Base-by-base conservation (phyloP, 1,140 invertebrate species). In the Ceratina calcarata region DNA sequence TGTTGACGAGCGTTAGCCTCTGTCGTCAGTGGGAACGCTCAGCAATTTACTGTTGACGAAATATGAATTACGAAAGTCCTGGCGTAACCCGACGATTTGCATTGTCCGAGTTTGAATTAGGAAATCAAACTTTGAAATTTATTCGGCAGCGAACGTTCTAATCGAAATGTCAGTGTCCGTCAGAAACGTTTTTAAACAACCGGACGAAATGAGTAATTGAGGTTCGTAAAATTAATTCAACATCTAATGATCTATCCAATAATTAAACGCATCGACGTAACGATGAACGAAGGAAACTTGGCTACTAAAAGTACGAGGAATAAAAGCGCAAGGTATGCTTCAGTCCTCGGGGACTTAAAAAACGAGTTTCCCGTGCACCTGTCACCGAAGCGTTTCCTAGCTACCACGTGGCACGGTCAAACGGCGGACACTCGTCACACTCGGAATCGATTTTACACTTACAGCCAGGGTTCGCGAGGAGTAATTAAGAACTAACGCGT, bases 311-410 rank as follows among this genome's bases (percentile, higher is more conserved):
- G 0, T 4, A 16, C 27, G 8, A n/a, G 0, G 24, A 77, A 32
- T n/a, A 45, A 1, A 51, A 6, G 12, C 24, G 24, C 20, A 24
- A 45, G 27, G 45, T 32, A 27, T 57, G 62, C 51, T 16, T 64
- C 20, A 64, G 70, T 71, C 58, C 32, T 37, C 18, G 20, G 49
- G 13, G 49, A 20, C 22, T 78, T 55, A 37, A 65, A 72, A 64
- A 78, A 65, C 69, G 45, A 72, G 69, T 78, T 78, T 45, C 32
- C 32, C 8, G 32, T 16, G 60, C 76, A 78, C 76, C 69, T 78
- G 76, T 78, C 76, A 72, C 60, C 51, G 20, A 13, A 55, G 22
- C 32, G 76, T 66, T 69, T 69, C 58, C 58, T 37, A 51, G 45
- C 18, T n/a, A 74, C 37, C 66, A 77, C 67, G 72, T 68, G 57